Conservation (phyloP, 2,113 vertebrate species). For the Chaetops frenatus region DNA sequence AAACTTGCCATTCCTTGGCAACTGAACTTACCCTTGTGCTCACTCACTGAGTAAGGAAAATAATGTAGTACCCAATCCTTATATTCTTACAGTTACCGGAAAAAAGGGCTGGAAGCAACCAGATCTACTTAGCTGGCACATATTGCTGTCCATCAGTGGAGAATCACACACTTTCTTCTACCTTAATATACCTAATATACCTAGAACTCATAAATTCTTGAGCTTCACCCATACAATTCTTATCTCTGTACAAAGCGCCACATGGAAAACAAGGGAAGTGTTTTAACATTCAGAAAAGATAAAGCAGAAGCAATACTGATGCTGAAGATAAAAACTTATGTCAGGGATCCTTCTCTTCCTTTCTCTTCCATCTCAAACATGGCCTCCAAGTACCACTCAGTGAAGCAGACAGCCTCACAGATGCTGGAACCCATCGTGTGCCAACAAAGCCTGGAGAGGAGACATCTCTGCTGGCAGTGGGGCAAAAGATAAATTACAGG, state of each 20-base stretch:
- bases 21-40: background rate
- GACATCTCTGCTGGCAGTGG: background rate
- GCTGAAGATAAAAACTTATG: background rate
- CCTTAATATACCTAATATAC: background rate
- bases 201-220: background rate
- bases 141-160: background rate
- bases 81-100: background rate
- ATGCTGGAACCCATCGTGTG: background rate
- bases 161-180: background rate
- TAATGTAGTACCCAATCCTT: background rate
- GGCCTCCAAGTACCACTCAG: background rate
- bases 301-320: background rate
- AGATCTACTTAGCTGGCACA: background rate
- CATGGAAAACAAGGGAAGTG: background rate
- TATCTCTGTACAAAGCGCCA: background rate
- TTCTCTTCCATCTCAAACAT: background rate
- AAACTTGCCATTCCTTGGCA: background rate
- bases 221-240: background rate
- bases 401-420: background rate
- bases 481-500: background rate
- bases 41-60: background rate
- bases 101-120: background rate
- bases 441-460: background rate
- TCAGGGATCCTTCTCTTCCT: background rate
- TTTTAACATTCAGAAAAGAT: background rate